Evolutionary conservation across 2,888 invertebrate genomes (phyloP).

Genomic region (Chaitophorus viminalis): DNA sequence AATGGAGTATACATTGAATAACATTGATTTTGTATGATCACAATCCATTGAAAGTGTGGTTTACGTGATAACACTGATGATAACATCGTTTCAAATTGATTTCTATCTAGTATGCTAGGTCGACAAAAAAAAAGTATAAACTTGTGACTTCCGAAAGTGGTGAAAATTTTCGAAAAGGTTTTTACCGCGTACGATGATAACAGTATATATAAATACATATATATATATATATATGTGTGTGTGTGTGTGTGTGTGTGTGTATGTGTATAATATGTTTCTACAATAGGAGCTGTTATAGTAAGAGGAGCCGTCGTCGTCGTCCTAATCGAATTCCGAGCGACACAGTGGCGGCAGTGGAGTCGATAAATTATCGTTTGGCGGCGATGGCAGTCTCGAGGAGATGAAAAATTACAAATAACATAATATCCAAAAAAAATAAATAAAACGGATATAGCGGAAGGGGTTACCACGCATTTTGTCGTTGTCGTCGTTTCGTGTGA

Average conservation of each 20-base stretch:
- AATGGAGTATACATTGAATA: too few species aligned
- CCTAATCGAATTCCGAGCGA: constrained; percentile 44
- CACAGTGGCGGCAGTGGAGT: not conserved
- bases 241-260: too few species aligned
- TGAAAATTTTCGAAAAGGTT: not conserved
- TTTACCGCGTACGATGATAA: not conserved
- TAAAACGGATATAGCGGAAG: not conserved
- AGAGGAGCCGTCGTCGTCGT: not conserved
- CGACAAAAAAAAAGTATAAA: not conserved
- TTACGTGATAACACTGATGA: too few species aligned
- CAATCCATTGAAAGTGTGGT: too few species aligned
- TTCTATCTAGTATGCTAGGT: not conserved
- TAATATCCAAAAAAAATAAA: not conserved
- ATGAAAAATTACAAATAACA: constrained; percentile 45
- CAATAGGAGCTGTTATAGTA: not conserved
- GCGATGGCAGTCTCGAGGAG: not conserved
- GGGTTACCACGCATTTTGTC: constrained; percentile 22
- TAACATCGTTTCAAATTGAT: too few species aligned
- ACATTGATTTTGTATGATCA: too few species aligned
- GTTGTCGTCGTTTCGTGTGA: not conserved
- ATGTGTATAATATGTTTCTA: too few species aligned
- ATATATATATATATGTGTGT: too few species aligned
- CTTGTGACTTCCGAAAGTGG: not conserved
- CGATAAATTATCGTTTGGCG: constrained; percentile 27
- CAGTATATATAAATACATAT: not conserved